Conservation (phyloP, 1,140 invertebrate species). For the Ruditapes philippinarum region DNA sequence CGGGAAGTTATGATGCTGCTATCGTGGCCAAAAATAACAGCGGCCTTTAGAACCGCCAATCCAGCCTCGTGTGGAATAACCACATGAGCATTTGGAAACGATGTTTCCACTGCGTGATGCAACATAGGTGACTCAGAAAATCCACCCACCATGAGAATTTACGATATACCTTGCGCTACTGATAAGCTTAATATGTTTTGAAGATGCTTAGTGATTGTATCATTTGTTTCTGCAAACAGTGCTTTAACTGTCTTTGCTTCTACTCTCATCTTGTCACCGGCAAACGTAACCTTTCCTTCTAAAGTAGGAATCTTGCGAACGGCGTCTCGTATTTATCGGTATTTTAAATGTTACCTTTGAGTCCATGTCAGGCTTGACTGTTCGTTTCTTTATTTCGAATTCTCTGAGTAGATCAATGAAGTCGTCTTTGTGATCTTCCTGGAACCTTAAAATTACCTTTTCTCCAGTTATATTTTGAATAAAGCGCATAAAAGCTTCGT, state of each 20-base stretch:
- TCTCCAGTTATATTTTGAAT: neutral
- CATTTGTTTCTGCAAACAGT: neutral
- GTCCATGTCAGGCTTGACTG: neutral
- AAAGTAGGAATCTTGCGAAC: neutral
- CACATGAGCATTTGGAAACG: neutral
- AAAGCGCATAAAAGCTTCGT: neutral
- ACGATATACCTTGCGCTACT: neutral
- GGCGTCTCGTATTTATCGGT: neutral
- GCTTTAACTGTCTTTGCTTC: neutral
- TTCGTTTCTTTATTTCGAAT: constrained; percentile 1
- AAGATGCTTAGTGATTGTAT: constrained; percentile 2
- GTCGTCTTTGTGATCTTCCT: neutral
- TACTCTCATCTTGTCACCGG: constrained; percentile 11
- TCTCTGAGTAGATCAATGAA: neutral
- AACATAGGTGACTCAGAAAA: constrained; percentile 40
- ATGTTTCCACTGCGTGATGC: neutral
- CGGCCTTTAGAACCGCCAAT: constrained; percentile 2
- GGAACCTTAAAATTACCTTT: neutral
- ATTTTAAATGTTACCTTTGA: constrained; percentile 27
- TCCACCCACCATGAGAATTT: constrained; percentile 28
- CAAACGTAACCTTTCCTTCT: neutral
- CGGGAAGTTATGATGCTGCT: neutral
- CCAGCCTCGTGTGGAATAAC: neutral
- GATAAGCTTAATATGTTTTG: neutral
- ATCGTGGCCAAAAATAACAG: constrained; percentile 22